Percentiles rank a stretch among this genome's conserved stretches.
Conservation (phyloP, 1,140 invertebrate species). For the Brachionus koreanus region DNA sequence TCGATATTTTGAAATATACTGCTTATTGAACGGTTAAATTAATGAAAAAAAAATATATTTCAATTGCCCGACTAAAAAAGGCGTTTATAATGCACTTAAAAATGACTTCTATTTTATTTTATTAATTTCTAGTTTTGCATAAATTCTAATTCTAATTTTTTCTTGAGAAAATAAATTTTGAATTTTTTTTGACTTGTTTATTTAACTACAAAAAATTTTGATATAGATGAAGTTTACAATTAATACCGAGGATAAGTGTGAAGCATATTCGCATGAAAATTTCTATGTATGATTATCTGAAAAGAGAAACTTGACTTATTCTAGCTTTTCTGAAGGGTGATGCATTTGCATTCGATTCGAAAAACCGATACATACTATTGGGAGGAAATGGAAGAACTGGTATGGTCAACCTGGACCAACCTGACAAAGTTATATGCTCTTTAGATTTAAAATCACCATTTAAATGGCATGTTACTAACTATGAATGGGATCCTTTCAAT, state of each 20-base stretch:
- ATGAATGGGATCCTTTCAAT: constrained; percentile 18
- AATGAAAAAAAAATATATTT: not conserved
- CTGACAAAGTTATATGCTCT: not conserved
- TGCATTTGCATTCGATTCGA: constrained; percentile 3
- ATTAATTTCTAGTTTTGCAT: not conserved
- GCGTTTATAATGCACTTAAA: not conserved
- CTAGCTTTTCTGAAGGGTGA: not conserved
- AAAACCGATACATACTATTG: not conserved
- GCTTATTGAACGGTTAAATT: not conserved
- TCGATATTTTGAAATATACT: not conserved
- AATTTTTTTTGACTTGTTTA: not conserved
- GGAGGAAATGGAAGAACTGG: not conserved
- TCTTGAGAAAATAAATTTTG: not conserved
- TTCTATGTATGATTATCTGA: not conserved
- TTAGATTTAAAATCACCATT: not conserved
- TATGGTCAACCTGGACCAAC: not conserved
- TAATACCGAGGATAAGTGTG: constrained; percentile 17
- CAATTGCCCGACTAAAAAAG: not conserved
- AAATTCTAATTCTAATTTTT: too few relatives aligned
- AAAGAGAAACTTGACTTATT: not conserved
- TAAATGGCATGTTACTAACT: constrained; percentile 22
- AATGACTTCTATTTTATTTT: not conserved
- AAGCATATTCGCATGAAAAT: not conserved
- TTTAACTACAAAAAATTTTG: too few relatives aligned
- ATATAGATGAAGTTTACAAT: constrained; percentile 15